Conservation (phyloP, 2,797 vertebrate species). For the Salmo trutta region DNA sequence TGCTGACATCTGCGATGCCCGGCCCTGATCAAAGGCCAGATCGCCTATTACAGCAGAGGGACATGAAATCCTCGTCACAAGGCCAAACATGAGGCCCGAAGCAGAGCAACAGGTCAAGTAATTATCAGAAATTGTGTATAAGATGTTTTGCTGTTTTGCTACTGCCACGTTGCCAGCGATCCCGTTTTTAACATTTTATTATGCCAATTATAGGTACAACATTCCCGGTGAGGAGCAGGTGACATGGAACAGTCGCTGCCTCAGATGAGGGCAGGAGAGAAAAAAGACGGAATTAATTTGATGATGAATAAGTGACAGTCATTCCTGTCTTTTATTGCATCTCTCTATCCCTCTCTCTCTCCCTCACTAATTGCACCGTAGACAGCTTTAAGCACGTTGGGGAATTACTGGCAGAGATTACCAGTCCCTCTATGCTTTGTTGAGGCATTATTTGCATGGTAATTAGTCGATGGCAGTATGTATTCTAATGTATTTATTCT, state of each 20-base stretch:
- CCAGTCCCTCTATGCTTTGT: conserved; percentile 71
- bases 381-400: conserved; percentile 79
- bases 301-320: conserved; percentile 85
- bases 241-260: conserved; percentile 54
- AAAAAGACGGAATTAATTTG: conserved; percentile 84
- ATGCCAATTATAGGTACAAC: conserved; percentile 72
- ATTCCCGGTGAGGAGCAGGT: conserved; percentile 68
- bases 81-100: conserved; percentile 59
- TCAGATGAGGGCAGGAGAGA: conserved; percentile 66
- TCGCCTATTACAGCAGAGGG: conserved; percentile 70
- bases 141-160: conserved; percentile 76
- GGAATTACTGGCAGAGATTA: conserved; percentile 83
- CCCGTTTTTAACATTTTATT: conserved; percentile 47
- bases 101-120: conserved; percentile 81
- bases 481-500: conserved; percentile 79
- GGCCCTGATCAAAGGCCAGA: conserved; percentile 75
- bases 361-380: conserved; percentile 73
- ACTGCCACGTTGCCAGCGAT: conserved; percentile 20
- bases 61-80: conserved; percentile 67
- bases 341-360: conserved; percentile 39
- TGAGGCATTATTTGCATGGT: conserved; percentile 83
- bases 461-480: conserved; percentile 80
- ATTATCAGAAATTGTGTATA: conserved; percentile 76
- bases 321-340: conserved; percentile 64
- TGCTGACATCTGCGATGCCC: conserved; percentile 75